Evolutionary conservation across 2,888 invertebrate species (phyloP).

Genomic region (Idaea dimidiata): DNA sequence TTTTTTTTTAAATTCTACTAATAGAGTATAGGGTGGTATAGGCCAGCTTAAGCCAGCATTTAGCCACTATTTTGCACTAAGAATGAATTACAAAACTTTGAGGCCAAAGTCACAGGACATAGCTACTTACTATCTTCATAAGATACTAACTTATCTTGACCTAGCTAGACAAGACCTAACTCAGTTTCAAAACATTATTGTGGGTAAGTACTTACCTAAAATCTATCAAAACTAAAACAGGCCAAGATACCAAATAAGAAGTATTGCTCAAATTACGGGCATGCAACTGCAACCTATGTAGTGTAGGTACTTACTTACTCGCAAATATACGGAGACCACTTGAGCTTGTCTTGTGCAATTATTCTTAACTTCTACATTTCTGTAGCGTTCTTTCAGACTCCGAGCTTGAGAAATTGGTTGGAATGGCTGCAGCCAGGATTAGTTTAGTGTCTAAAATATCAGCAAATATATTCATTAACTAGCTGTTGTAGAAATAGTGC

Average conservation of each 20-base stretch:
- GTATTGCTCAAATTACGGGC: conserved; percentile 52
- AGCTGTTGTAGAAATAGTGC: no score
- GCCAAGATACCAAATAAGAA: conserved; percentile 28
- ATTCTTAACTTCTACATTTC: no score
- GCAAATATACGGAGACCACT: neutral
- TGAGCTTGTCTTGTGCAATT: no score
- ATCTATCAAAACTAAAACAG: conserved; percentile 5
- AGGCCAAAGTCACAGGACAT: neutral
- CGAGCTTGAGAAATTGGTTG: no score
- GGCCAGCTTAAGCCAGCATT: no score
- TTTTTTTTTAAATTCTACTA: no score
- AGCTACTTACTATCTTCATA: neutral
- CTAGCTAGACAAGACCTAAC: neutral
- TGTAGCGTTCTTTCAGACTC: no score
- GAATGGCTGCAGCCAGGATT: no score
- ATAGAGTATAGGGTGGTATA: no score
- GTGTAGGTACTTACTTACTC: neutral
- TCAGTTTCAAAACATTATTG: conserved; percentile 1
- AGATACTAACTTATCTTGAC: neutral
- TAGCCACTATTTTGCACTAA: no score
- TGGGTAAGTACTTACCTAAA: conserved; percentile 9
- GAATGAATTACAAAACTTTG: neutral
- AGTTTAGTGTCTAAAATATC: no score
- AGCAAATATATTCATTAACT: no score
- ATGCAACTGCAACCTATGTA: conserved; percentile 20